Base-by-base conservation (phyloP, 2,113 vertebrate genomes). In the Cyprinodon variegatus region DNA sequence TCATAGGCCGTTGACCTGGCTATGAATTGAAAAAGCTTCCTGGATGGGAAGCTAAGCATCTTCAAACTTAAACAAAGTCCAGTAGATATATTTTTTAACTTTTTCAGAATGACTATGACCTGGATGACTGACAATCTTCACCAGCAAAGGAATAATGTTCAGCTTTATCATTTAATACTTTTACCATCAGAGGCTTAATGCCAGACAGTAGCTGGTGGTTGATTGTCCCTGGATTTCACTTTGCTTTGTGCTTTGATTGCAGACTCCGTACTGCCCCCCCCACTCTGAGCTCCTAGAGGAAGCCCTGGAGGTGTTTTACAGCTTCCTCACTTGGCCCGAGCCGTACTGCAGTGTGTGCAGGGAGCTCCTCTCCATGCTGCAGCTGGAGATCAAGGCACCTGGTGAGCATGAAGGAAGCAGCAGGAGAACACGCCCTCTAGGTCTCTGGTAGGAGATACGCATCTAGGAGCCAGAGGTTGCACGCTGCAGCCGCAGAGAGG, bases 241-340 rank as follows among this genome's bases (percentile, higher is more conserved):
- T 13, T 66, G 3, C 4, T 41, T 15, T 84, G 38, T 86, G 11
- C 29, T 78, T 60, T 81, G 65, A n/a, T 77, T n/a, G 0, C 90
- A 99, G 98, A 96, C 96, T 1, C 97, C 97, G 0, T 93, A 95
- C 90, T 96, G 98, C 75, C 96, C 97, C 0, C 89, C 93, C 0
- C 91, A 95, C 72, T 93, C 91, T 0, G 91, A 95, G n/a, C 92
- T 99, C 71, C 95, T 99, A 41, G 87, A 90, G 70, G 93, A 95
- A 46, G 97, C 97, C 0, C 74, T 94, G 15, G 87, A 92, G 1
- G 84, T 95, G 22, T 99, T 97, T 85, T 95, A 95, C 81, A 72
- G 74, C n/a, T 99, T 98, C 90, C 95, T 99, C 69, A 96, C 96
- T 0, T 99, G 98, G 98, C 98, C 98, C 0, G 91, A 97, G 66